These are phyloP conservation scores for Bambusicola thoracicus DNA, from an alignment of 2,113 vertebrate genomes.

Conservation along the genomic window DNA sequence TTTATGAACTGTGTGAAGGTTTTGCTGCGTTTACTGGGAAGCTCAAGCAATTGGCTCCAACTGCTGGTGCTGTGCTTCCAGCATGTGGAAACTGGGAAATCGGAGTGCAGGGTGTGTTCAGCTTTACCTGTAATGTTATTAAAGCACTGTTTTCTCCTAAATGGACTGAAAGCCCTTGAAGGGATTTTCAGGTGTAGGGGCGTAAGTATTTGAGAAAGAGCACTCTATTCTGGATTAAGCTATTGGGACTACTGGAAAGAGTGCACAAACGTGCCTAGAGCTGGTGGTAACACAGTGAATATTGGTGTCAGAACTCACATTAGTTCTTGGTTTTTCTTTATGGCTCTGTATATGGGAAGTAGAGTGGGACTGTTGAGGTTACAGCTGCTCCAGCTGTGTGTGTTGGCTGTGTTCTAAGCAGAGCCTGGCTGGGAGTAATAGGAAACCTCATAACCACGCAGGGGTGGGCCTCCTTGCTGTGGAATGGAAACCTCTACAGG, in stretches of 20 bases:
- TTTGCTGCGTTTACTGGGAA: not conserved
- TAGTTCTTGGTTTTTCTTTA: not conserved
- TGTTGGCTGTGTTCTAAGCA: no score
- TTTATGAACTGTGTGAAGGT: not conserved
- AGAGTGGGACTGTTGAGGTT: not conserved
- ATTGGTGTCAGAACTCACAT: not conserved
- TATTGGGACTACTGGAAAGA: not conserved
- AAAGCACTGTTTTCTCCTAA: not conserved
- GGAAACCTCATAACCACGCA: not conserved
- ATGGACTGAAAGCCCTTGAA: not conserved
- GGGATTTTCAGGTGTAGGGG: not conserved
- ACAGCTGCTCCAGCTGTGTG: accelerated
- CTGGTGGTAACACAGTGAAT: not conserved
- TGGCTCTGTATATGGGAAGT: not conserved
- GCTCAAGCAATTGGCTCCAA: not conserved
- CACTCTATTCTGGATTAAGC: accelerated
- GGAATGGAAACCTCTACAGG: not conserved
- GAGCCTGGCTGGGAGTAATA: not conserved
- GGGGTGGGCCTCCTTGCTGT: not conserved
- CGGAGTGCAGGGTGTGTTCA: not conserved
- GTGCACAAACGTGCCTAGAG: not conserved
- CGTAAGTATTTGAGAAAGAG: not conserved
- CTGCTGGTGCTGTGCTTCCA: not conserved
- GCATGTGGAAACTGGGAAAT: not conserved
- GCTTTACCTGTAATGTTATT: not conserved